A percentile compares a stretch with the other conserved stretches of the same genome.
phyloP scores from a whole-genome alignment of 2,888 invertebrate species.

The Lypha dubia region DNA sequence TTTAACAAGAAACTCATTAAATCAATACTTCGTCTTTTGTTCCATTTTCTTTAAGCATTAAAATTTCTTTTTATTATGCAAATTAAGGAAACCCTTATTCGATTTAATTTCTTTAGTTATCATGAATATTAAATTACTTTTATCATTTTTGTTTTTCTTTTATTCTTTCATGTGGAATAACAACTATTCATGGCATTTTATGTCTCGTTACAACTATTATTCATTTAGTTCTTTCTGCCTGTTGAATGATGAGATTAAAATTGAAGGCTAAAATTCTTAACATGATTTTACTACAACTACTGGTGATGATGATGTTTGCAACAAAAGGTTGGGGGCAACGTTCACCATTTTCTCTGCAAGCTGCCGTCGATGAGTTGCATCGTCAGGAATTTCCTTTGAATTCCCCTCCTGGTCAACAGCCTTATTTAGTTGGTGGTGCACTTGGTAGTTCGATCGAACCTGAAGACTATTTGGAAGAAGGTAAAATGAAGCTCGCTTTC shows the following conservation, averaged over 20 bases:
- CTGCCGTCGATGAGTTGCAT: slow-evolving; percentile 83
- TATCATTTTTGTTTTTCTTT: slow-evolving; percentile 12
- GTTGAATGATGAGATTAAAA: slow-evolving; percentile 38
- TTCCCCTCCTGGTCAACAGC: slow-evolving; percentile 76
- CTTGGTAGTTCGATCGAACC: slow-evolving; percentile 74
- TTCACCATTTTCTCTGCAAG: slow-evolving; percentile 81
- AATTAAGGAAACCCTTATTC: slow-evolving; percentile 54
- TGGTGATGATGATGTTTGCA: slow-evolving; percentile 57
- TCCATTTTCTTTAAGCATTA: slow-evolving; percentile 45
- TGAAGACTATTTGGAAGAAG: slow-evolving; percentile 82
- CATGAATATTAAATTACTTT: slow-evolving; percentile 64
- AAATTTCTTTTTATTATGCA: slow-evolving; percentile 63
- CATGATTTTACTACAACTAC: slow-evolving; percentile 67
- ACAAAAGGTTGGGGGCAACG: slow-evolving; percentile 75
- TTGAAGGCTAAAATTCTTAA: slow-evolving; percentile 62
- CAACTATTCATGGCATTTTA: slow-evolving; percentile 7
- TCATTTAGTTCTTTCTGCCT: slow-evolving; percentile 39
- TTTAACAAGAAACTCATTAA: slow-evolving; percentile 35
- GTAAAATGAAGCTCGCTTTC: slow-evolving; percentile 73
- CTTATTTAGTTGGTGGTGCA: slow-evolving; percentile 73
- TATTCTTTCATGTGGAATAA: slow-evolving; percentile 32
- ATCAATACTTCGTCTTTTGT: slow-evolving; percentile 31
- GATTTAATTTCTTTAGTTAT: slow-evolving; percentile 31
- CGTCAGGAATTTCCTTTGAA: slow-evolving; percentile 81
- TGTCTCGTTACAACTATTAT: neutral